Conservation (phyloP, 2,797 vertebrate species). For the Syngnathus rostellatus region DNA sequence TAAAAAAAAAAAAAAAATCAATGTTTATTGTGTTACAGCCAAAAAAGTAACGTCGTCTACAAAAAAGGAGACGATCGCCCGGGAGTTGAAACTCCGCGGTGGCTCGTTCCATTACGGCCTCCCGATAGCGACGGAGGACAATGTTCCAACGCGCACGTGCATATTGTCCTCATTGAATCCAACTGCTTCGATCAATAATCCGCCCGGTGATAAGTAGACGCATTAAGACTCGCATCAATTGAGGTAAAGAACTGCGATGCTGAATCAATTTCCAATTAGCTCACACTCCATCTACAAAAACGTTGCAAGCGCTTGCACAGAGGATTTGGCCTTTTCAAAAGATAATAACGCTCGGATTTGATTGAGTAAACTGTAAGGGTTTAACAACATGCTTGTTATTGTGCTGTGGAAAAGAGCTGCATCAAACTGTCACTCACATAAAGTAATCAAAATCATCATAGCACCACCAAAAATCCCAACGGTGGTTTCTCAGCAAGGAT, state of each 20-base stretch:
- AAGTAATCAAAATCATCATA: neutral
- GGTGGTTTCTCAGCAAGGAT: conserved; percentile 26
- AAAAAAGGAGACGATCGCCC: conserved; percentile 42
- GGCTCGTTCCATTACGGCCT: conserved; percentile 27
- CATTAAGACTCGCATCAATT: neutral
- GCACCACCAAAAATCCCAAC: conserved; percentile 19
- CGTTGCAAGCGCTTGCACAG: neutral
- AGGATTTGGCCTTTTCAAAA: neutral
- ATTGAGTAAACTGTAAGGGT: neutral
- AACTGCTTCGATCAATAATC: conserved; percentile 11
- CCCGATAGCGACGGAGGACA: conserved; percentile 16
- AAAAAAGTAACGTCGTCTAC: conserved; percentile 46
- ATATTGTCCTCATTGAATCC: conserved; percentile 17
- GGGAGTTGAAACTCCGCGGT: conserved; percentile 4
- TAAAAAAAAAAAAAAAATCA: conserved; percentile 52
- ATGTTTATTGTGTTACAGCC: conserved; percentile 53
- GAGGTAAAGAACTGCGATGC: neutral
- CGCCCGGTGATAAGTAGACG: conserved; percentile 12
- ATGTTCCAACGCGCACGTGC: conserved; percentile 4
- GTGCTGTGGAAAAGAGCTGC: neutral
- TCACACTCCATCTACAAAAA: neutral
- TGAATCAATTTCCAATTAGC: conserved; percentile 1
- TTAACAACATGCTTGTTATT: neutral
- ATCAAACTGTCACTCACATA: neutral
- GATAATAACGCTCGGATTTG: neutral